These are phyloP conservation scores for Sinocyclocheilus grahami DNA, from an alignment of 2,113 vertebrate genomes.

Conservation along the genomic window DNA sequence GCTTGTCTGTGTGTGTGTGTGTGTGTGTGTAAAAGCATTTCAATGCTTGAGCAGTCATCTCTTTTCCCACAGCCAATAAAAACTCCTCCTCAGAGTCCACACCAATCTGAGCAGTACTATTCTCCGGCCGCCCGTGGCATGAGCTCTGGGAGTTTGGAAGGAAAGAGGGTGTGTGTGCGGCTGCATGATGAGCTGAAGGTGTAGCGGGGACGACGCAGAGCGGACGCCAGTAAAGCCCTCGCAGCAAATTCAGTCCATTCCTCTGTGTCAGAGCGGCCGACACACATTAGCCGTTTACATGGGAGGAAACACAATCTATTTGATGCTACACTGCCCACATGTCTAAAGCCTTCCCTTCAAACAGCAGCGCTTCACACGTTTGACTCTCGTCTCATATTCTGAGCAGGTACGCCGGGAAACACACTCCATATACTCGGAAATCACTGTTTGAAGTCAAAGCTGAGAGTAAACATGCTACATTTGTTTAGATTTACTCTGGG, in stretches of 20 bases:
- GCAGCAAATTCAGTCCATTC: constrained; percentile 79
- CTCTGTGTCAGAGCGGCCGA: constrained; percentile 76
- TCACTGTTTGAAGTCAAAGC: constrained; percentile 71
- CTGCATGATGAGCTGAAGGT: constrained; percentile 47
- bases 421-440: constrained; percentile 73
- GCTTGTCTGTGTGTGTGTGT: constrained; percentile 24
- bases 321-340: constrained; percentile 80
- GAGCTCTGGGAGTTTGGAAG: constrained; percentile 14
- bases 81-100: constrained; percentile 64
- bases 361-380: constrained; percentile 70
- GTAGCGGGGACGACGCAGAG: constrained; percentile 65
- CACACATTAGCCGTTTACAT: constrained; percentile 78
- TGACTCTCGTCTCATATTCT: constrained; percentile 79
- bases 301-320: constrained; percentile 81
- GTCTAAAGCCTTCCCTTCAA: constrained; percentile 70
- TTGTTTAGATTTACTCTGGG: constrained; percentile 74
- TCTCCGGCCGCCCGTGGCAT: constrained; percentile 62
- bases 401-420: constrained; percentile 65
- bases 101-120: constrained; percentile 63
- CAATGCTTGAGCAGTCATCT: constrained; percentile 64
- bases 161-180: constrained; percentile 56
- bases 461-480: constrained; percentile 70
- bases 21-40: constrained; percentile 63
- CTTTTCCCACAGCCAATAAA: constrained; percentile 76
- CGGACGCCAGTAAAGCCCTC: constrained; percentile 74